Evolutionary conservation across 2,113 vertebrate species (phyloP).

Genomic region (Rhinogobius similis): DNA sequence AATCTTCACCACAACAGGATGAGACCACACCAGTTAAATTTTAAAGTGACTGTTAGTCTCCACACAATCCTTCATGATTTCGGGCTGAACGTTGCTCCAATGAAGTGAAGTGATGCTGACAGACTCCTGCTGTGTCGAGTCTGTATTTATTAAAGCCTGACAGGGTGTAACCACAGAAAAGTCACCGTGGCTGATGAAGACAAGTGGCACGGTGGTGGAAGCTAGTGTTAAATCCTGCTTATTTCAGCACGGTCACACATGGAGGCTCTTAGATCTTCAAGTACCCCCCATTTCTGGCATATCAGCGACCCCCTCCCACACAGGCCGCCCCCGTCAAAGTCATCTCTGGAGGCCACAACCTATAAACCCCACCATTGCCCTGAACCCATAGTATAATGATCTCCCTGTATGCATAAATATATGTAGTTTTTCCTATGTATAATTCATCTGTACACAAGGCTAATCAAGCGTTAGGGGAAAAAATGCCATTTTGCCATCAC

Average conservation of each 20-base stretch:
- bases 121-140: conserved; percentile 48
- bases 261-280: conserved; percentile 37
- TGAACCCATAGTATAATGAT: conserved; percentile 46
- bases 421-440: conserved; percentile 17
- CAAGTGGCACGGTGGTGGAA: conserved; percentile 38
- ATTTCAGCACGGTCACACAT: conserved; percentile 50
- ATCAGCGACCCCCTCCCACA: conserved; percentile 38
- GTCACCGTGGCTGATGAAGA: conserved; percentile 51
- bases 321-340: conserved; percentile 15
- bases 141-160: conserved; percentile 61
- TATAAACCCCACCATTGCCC: conserved; percentile 22
- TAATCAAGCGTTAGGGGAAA: conserved; percentile 23
- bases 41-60: background rate
- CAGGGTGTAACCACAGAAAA: conserved; percentile 55
- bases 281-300: conserved; percentile 39
- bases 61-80: background rate
- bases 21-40: conserved; percentile 12
- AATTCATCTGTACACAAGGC: conserved; percentile 45
- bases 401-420: conserved; percentile 23
- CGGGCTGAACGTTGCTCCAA: conserved; percentile 32
- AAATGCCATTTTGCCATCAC: conserved; percentile 9
- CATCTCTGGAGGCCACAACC: conserved; percentile 33
- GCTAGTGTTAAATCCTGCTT: conserved; percentile 31
- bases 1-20: background rate
- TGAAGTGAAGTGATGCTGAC: conserved; percentile 49